Evolutionary conservation across 2,113 vertebrate genomes (phyloP), one percentile per base, ranked within the genome.

Genomic region (Psilopsiagon aurifrons): DNA sequence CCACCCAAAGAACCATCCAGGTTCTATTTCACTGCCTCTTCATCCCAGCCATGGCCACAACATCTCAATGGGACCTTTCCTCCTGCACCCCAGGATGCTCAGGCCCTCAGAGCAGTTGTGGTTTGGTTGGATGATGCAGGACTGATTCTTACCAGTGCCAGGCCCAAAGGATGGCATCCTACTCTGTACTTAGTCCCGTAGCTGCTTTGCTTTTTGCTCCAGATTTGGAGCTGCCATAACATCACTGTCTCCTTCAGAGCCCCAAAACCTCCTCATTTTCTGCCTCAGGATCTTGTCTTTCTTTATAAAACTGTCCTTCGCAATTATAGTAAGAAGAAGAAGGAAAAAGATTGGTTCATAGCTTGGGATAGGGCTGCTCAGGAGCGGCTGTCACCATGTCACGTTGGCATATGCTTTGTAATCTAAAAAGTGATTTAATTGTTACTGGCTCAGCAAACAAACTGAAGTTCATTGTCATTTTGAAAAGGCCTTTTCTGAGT

Each of bases 271-370:
- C 11, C 1, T 57, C 24, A 59, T n/a, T 59, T 87, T 47, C 83
- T 77, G 51, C 92, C 71, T 75, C 35, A 5, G 86, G 77, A 76
- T 80, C 74, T 94, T 37, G 7, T 13, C 46, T 86, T 75, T 12
- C 51, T 43, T 23, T 39, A 67, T 66, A 10, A n/a, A 87, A 15
- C 54, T 8, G 13, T 37, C 73, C 52, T 87, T 94, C 88, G 90
- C 92, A 94, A 88, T 84, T 76, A 69, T 76, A 68, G 77, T 68
- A 59, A 67, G 78, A 66, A 73, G 29, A 33, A 62, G 92, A 63
- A 47, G 64, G 86, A 62, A 92, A 87, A 87, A 76, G 27, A 37
- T 7, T 47, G 68, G 52, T 92, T 83, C 11, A 1, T 76, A 80
- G 68, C 68, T 83, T 11, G 46, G 73, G 78, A 22, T 71, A 7